Evolutionary conservation across 1,140 invertebrate species (phyloP), one percentile per base, ranked within the genome.

Genomic region (Drosophila albomicans): DNA sequence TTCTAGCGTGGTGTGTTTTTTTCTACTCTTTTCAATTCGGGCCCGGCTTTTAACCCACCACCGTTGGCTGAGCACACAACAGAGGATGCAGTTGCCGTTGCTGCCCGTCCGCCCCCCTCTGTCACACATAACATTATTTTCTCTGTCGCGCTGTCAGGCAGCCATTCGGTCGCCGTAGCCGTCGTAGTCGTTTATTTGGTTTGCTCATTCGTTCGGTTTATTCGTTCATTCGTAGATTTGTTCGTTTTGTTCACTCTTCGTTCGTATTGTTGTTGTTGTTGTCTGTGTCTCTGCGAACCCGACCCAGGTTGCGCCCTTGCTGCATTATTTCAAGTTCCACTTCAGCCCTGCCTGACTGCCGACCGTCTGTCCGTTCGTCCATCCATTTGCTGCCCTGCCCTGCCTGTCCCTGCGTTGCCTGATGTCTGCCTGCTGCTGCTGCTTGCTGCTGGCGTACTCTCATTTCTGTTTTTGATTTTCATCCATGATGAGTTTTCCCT

Each of bases 401-500:
- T 25, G 20, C 20, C 38, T 10, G 11, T 16, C 16, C 81, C 72
- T 25, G 20, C 20, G 20, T 25, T 25, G 20, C 20, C 38, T 10
- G 11, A 30, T 32, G 35, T 8, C 54, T 57, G 64, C 43, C 28
- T 63, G 32, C 38, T 43, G 20, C 32, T 28, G 51, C 20, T 48
- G 46, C 16, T 64, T 43, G 20, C 32, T 28, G 51, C 20, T 48
- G 46, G 28, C 68, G 54, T 82, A 76, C 63, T 75, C 63, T 75
- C 77, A 82, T 88, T 88, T 84, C 78, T 88, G 85, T 72, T 84
- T 89, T 88, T 88, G 81, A 88, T 88, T 88, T 88, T 85, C 85
- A 88, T 81, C 85, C 81, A 88, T 88, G 85, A 89, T 89, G 85
- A 88, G 85, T 89, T 88, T 88, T 80, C 81, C 84, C 77, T 87